Percentiles rank a stretch among this genome's conserved stretches.
Conservation (phyloP, 1,140 invertebrate genomes). For the Lordiphosa stackelbergi region DNA sequence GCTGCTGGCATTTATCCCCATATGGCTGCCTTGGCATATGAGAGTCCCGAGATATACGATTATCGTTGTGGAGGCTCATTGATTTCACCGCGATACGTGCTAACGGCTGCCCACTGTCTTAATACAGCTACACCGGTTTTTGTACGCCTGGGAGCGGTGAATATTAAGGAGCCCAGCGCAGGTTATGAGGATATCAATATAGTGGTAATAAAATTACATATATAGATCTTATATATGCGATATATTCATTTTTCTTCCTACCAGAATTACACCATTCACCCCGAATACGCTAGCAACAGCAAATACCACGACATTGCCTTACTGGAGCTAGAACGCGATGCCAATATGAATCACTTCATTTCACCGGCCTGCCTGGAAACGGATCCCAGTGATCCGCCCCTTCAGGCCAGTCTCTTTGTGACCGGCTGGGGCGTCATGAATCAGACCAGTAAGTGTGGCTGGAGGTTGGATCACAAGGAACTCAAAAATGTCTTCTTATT, state of each 20-base stretch:
- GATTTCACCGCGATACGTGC: slow-evolving; percentile 75
- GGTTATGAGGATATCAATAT: slow-evolving; percentile 39
- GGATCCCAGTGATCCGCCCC: slow-evolving; percentile 36
- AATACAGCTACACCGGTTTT: slow-evolving; percentile 44
- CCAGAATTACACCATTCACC: slow-evolving; percentile 51
- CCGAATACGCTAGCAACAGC: slow-evolving; percentile 42
- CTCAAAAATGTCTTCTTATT: too few relatives aligned
- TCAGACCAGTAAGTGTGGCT: slow-evolving; percentile 41
- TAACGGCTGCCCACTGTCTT: slow-evolving; percentile 89
- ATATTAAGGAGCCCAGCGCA: slow-evolving; percentile 22
- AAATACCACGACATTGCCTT: slow-evolving; percentile 69
- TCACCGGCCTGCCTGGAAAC: slow-evolving; percentile 62
- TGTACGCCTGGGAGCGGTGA: slow-evolving; percentile 61
- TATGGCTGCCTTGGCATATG: slow-evolving; percentile 70
- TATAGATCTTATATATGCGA: too few relatives aligned
- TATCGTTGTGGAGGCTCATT: slow-evolving; percentile 78
- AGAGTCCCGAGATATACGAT: too few relatives aligned
- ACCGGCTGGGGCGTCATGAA: slow-evolving; percentile 65
- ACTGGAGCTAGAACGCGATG: slow-evolving; percentile 43
- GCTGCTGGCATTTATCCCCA: slow-evolving; percentile 62
- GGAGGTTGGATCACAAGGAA: too few relatives aligned
- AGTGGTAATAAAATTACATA: too few relatives aligned
- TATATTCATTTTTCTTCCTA: neutral
- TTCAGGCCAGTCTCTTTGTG: slow-evolving; percentile 33
- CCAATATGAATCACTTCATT: slow-evolving; percentile 13